Base-by-base conservation (phyloP, 2,113 vertebrate species). In the Bostrychus sinensis region DNA sequence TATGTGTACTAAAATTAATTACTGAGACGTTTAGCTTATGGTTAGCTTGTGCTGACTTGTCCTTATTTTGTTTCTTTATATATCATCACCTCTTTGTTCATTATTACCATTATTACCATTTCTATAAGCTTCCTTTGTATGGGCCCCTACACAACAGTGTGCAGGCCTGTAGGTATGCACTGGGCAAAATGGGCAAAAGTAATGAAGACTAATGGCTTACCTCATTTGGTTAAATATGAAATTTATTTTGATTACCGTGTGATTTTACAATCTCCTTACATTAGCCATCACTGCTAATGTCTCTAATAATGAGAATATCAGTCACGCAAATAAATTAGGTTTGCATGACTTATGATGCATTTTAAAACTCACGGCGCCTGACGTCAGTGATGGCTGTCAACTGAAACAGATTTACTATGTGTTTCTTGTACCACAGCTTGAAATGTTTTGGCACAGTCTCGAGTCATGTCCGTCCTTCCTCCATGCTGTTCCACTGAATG, bases 181-280 rank as follows among this genome's bases (percentile, higher is more conserved):
- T 26, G 23, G 81, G 83, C 76, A 79, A 74, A 87, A 84, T 85
- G 82, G 84, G n/a, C 28, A 82, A 83, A 78, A 66, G 62, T 87
- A 85, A 91, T 89, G 80, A 86, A 87, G 85, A 90, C 72, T 86
- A 89, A 90, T 88, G 78, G 76, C 54, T 80, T 65, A 88, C 70
- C 70, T 75, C 67, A 84, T 90, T 87, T 78, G 64, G 84, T 87
- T 87, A 86, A 88, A 89, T 77, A 80, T 85, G 69, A 89, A 82
- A 89, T 89, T 81, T 56, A 79, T 89, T 91, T 78, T 82, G 85
- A 89, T 91, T 91, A 89, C 72, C 75, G 69, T 81, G 84, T 68
- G 74, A 85, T 89, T 86, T 85, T 82, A 81, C 78, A 86, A 86
- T 88, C 78, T 62, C 70, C 81, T 69, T 73, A 60, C 80, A 89